Percentiles rank a stretch among this genome's conserved stretches.
phyloP scores from a whole-genome alignment of 2,888 invertebrate genomes.

The Synergus laeviventris region DNA sequence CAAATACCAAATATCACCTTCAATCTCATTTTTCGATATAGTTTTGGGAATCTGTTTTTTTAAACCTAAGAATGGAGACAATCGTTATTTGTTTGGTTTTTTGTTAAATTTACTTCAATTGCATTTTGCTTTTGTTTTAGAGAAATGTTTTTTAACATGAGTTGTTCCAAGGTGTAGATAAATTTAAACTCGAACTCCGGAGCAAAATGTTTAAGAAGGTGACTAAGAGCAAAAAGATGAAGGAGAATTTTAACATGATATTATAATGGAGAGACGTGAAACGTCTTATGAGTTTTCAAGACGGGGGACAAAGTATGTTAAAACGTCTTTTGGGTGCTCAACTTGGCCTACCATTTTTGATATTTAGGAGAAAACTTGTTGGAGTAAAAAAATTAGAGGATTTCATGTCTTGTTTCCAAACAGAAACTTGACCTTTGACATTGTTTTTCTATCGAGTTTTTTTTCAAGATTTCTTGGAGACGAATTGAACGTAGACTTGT shows the following conservation, averaged over 20 bases:
- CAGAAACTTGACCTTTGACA: neutral
- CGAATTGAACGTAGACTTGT: neutral
- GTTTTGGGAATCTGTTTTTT: neutral
- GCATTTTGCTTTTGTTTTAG: neutral
- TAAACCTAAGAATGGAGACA: slow-evolving; percentile 12
- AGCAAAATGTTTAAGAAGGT: neutral
- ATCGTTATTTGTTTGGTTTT: neutral
- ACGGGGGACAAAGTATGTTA: neutral
- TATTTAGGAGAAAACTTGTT: neutral
- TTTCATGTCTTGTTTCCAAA: neutral
- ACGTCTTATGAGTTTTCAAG: neutral
- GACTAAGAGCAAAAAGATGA: neutral
- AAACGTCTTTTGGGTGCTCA: neutral
- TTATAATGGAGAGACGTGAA: neutral
- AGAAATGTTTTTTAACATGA: neutral
- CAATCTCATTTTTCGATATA: slow-evolving; percentile 16
- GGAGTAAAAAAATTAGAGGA: neutral
- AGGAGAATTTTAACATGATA: neutral
- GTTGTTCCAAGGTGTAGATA: neutral
- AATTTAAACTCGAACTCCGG: neutral
- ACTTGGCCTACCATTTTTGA: neutral
- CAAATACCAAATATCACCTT: slow-evolving; percentile 18
- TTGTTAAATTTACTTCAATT: neutral
- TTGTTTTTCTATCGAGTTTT: too few relatives aligned
- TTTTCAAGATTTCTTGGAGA: too few relatives aligned